Percentiles rank a stretch among this genome's conserved stretches.
Evolutionary conservation across 2,797 vertebrate genomes (phyloP).

Genomic region (Lithobates pipiens): DNA sequence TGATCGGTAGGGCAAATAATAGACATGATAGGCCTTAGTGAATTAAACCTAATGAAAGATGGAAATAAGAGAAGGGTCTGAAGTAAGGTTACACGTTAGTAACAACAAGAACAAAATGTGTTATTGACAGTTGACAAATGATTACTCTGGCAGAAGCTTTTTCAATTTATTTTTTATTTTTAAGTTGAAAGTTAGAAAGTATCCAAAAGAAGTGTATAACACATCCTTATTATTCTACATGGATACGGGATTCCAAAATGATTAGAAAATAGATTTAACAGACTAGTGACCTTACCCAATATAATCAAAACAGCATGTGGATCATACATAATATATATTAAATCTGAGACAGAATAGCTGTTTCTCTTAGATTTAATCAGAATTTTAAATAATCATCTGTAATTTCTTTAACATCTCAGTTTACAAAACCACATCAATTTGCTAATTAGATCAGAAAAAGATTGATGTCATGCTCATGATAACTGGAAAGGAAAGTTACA

Average conservation of each 20-base stretch:
- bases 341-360: constrained; percentile 19
- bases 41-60: too few relatives aligned
- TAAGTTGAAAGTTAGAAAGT: too few relatives aligned
- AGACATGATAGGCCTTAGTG: too few relatives aligned
- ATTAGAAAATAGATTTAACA: constrained; percentile 2
- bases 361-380: constrained; percentile 32
- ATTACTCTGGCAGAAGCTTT: too few relatives aligned
- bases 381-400: constrained; percentile 39
- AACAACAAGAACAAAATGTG: too few relatives aligned
- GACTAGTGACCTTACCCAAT: constrained; percentile 17
- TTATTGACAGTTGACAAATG: too few relatives aligned
- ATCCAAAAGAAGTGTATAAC: too few relatives aligned
- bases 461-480: constrained; percentile 47
- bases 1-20: too few relatives aligned
- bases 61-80: too few relatives aligned
- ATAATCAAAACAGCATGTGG: constrained; percentile 6
- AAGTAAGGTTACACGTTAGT: too few relatives aligned
- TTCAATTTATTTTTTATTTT: too few relatives aligned
- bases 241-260: not conserved
- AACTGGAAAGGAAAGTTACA: constrained; percentile 47
- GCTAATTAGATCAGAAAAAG: constrained; percentile 54
- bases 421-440: constrained; percentile 45
- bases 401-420: constrained; percentile 40
- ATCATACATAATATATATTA: constrained; percentile 26
- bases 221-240: too few relatives aligned